Base-by-base conservation (phyloP, 2,797 vertebrate species). In the Gobionotothen gibberifrons region DNA sequence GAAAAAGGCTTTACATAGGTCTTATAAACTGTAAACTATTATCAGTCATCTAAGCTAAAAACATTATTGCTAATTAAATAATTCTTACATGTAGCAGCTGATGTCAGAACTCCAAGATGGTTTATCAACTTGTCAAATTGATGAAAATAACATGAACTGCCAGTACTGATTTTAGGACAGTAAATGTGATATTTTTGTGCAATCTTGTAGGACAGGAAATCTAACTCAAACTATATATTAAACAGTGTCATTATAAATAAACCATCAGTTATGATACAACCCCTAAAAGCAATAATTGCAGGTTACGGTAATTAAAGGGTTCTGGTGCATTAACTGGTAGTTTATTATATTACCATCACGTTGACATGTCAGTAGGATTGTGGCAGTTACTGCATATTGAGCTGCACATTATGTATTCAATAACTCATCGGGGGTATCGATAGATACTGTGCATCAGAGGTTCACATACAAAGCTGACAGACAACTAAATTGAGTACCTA, bases 401-500 rank as follows among this genome's bases (percentile, higher is more conserved):
- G 68, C 67, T 84, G 61, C 64, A 69, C 58, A 58, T 74, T 69
- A 86, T 46, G 62, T 79, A 83, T 83, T 87, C 76, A 76, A 84
- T 79, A 75, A 68, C 40, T 78, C 70, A 84, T 89, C 69, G 68
- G 55, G 49, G 9, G 21, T 79, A 54, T 72, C 32, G 3, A 81
- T 74, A 61, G 67, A 56, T 59, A 55, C 16, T 85, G 79, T 83
- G 76, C 81, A 80, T 85, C 56, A 77, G 58, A 70, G 16, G 46
- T 68, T 73, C 76, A 86, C 72, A 78, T 55, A 80, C 62, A 69
- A 79, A 67, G 47, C 78, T 64, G 70, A 84, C 48, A 64, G 65
- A 78, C 63, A 72, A 65, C 54, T 88, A 55, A 73, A 69, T 76
- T 57, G 74, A 78, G 87, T 87, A 86, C 85, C 74, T 47, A 52